Conservation (phyloP, 2,888 invertebrate genomes). For the Candidula unifasciata region DNA sequence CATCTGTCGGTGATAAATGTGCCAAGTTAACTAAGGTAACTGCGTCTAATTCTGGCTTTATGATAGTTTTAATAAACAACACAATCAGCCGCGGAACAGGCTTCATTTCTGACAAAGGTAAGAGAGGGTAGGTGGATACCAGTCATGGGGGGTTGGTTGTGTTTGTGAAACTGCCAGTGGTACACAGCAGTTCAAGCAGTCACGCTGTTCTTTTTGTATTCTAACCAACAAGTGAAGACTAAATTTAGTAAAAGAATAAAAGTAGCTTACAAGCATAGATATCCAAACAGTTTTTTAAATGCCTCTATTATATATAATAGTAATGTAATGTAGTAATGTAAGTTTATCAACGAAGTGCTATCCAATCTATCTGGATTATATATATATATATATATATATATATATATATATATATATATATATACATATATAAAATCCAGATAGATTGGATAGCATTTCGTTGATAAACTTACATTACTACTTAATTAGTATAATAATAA, state of each 20-base stretch:
- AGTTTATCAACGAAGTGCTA: too few relatives aligned
- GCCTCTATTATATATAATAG: background rate
- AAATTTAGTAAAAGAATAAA: background rate
- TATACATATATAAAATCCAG: too few relatives aligned
- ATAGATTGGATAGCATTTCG: too few relatives aligned
- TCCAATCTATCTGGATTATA: too few relatives aligned
- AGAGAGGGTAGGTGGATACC: background rate
- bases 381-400: too few relatives aligned
- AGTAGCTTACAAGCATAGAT: background rate
- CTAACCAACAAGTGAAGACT: background rate
- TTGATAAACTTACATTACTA: too few relatives aligned
- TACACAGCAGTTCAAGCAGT: conserved; percentile 43
- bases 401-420: too few relatives aligned
- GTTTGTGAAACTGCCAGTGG: background rate
- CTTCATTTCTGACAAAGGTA: background rate
- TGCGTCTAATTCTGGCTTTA: background rate
- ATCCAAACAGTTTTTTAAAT: background rate
- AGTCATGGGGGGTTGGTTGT: conserved; percentile 2
- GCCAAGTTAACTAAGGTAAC: background rate
- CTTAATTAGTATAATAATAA: background rate
- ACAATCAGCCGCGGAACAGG: background rate
- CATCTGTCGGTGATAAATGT: background rate
- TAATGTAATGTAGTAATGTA: background rate
- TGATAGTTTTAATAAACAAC: background rate
- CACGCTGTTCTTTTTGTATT: background rate